Conservation (phyloP, 2,888 invertebrate species). For the Perithous albicinctus region DNA sequence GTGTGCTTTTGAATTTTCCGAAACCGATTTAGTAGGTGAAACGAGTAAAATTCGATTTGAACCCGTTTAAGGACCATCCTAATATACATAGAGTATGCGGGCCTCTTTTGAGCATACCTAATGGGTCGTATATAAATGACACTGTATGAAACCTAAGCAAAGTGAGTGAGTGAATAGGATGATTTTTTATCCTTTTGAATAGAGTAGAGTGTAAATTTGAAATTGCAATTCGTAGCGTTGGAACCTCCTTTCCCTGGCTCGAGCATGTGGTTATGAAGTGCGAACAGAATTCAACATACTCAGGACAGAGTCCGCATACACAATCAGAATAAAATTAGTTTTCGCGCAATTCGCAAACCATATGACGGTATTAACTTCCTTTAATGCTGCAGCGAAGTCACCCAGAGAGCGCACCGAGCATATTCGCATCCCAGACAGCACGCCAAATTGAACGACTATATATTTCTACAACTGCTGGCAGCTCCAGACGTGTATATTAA, state of each 20-base stretch:
- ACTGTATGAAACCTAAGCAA: too few species aligned
- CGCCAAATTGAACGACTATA: neutral
- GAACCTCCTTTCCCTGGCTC: neutral
- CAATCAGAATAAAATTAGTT: slow-evolving; percentile 53
- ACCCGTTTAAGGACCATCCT: too few species aligned
- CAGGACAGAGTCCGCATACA: neutral
- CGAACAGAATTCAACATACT: slow-evolving; percentile 13
- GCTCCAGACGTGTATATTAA: neutral
- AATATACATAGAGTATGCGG: too few species aligned
- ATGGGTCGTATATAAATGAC: too few species aligned
- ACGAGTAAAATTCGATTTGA: too few species aligned
- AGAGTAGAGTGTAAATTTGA: slow-evolving; percentile 47
- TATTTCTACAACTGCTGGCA: neutral
- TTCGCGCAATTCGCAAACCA: slow-evolving; percentile 36
- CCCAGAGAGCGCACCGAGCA: neutral
- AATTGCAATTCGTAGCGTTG: slow-evolving; percentile 44
- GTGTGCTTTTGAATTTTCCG: too few species aligned
- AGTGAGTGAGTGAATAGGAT: neutral
- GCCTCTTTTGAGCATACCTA: too few species aligned
- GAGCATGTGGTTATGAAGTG: slow-evolving; percentile 48
- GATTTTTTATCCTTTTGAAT: slow-evolving; percentile 41
- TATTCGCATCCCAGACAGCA: neutral
- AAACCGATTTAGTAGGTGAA: too few species aligned
- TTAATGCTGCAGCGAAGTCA: neutral
- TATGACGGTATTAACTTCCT: slow-evolving; percentile 49